Base-by-base conservation (phyloP, 2,888 invertebrate genomes). In the Allophyes oxyacanthae region DNA sequence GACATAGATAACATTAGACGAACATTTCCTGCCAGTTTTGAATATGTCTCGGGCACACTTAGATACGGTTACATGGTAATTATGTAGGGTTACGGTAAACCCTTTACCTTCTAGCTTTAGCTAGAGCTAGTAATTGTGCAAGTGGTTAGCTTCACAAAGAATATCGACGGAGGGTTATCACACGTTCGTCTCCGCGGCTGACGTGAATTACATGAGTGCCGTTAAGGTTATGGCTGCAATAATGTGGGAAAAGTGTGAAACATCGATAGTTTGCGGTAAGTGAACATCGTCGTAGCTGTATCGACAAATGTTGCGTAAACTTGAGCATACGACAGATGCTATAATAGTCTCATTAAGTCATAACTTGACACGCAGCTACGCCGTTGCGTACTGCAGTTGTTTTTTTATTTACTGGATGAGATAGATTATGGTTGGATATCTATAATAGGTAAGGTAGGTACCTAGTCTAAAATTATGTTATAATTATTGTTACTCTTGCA, bases 171-270 rank as follows among this genome's bases (percentile, higher is more conserved):
- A 59, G 46, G 76, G 64, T 62, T 78, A 76, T 72, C 77, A 76
- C 80, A 74, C 68, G 74, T 72, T 74, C 60, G 70, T 66, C 76
- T 68, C 45, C 38, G 58, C 42, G 51, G 63, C 72, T 75, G 78
- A 67, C 67, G 74, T 70, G 55, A 67, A 77, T 78, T 77, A 75
- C 77, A 67, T 64, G 71, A 70, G 72, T 83, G 76, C 89, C 88
- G 89, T 89, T 89, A 88, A 72, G 74, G 79, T 82, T 85, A 83
- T 80, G 75, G 76, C 71, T 74, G 80, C 76, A 74, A 84, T 74
- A 65, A 74, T 88, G 87, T 85, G 88, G 82, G 88, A 89, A 88
- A 87, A 88, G 86, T 90, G 87, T 86, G 84, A 88, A 88, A 85
- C 84, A 86, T 86, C 71, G 79, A 84, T 86, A 82, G 82, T 82